Evolutionary conservation across 2,113 vertebrate genomes (phyloP).

Genomic region (Pedionomus torquatus): DNA sequence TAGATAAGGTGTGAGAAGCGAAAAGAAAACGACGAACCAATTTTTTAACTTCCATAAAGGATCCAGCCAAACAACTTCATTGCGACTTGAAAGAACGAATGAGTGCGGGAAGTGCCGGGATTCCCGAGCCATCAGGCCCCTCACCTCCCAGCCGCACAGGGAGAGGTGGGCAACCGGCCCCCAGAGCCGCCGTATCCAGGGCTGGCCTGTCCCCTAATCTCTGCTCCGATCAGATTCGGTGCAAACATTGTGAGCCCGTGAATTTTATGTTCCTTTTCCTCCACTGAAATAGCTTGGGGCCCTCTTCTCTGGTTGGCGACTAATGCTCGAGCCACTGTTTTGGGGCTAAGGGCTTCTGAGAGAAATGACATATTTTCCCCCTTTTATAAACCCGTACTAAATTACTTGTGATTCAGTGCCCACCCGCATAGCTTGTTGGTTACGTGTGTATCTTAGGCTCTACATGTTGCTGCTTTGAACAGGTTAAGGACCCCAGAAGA

Average conservation of each 20-base stretch:
- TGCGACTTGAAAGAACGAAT: not conserved
- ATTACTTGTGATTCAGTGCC: not conserved
- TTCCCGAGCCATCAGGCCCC: not conserved
- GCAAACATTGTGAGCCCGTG: not conserved
- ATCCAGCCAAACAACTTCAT: constrained; percentile 35
- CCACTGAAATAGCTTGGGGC: not conserved
- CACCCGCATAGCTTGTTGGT: no score
- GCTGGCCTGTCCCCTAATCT: not conserved
- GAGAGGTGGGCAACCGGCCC: fast-evolving
- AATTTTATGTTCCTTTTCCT: not conserved
- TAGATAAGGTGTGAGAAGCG: constrained; percentile 74
- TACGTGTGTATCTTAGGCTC: not conserved
- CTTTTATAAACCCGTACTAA: not conserved
- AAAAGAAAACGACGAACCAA: constrained; percentile 44
- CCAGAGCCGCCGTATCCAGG: not conserved
- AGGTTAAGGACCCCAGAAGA: not conserved
- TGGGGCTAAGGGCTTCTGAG: not conserved
- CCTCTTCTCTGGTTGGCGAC: not conserved
- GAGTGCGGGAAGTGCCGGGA: not conserved
- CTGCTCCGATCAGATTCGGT: not conserved
- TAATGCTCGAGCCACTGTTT: not conserved
- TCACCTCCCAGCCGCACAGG: fast-evolving
- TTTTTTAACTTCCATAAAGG: constrained; percentile 63
- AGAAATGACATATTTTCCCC: not conserved
- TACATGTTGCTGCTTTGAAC: not conserved